Percentiles rank a stretch among this genome's conserved stretches.
Evolutionary conservation across 2,888 invertebrate species (phyloP).

Genomic region (Ichneumon xanthorius): DNA sequence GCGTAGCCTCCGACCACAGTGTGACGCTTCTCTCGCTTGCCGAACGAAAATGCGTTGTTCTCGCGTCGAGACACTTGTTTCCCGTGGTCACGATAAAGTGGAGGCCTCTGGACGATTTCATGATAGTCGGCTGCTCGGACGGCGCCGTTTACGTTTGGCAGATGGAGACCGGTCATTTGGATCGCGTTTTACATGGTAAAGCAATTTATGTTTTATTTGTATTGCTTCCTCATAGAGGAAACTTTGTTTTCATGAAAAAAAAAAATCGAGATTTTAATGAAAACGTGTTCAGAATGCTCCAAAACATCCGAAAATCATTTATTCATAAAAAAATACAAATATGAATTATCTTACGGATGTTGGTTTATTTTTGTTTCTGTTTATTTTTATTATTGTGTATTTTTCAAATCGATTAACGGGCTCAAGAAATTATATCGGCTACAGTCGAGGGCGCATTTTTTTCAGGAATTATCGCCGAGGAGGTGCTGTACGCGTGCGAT

Average conservation of each 20-base stretch:
- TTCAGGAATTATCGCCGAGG: constrained; percentile 95
- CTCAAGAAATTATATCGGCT: not conserved
- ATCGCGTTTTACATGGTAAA: constrained; percentile 95
- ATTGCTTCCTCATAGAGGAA: too few species aligned
- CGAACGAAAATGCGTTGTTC: constrained; percentile 97
- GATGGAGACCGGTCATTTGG: constrained; percentile 99
- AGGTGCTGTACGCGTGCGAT: constrained; percentile 97
- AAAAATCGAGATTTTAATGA: too few species aligned
- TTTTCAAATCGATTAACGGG: not conserved
- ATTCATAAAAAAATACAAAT: too few species aligned
- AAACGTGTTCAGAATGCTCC: too few species aligned
- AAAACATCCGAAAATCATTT: too few species aligned
- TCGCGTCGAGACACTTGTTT: constrained; percentile 97
- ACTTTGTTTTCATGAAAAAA: not conserved
- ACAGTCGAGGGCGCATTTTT: not conserved
- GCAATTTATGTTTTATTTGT: not conserved
- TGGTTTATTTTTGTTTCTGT: too few species aligned
- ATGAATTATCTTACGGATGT: too few species aligned
- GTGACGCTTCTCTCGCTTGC: constrained; percentile 96
- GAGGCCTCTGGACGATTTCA: constrained; percentile 98
- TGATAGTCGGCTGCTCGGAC: constrained; percentile 98
- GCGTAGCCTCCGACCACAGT: constrained; percentile 99
- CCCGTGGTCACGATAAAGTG: constrained; percentile 98
- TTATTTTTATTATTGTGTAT: too few species aligned
- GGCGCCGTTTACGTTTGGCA: constrained; percentile 99